These are phyloP conservation scores for Spondyliosoma cantharus DNA, from an alignment of 2,797 vertebrate genomes.

Conservation along the genomic window DNA sequence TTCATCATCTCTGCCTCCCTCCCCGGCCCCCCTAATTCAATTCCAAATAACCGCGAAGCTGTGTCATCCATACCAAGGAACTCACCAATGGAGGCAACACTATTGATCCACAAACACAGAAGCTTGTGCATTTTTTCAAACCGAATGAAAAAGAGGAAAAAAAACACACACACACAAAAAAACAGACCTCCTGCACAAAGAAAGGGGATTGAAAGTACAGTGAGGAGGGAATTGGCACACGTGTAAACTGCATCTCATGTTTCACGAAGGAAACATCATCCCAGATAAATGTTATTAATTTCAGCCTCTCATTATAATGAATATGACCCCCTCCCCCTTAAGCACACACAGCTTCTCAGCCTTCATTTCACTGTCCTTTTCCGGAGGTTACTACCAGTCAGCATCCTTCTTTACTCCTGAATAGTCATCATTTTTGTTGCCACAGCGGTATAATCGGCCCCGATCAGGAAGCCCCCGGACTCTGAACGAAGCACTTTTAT, in stretches of 20 bases:
- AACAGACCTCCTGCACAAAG: conserved; percentile 17
- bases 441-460: conserved; percentile 82
- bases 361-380: conserved; percentile 79
- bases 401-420: conserved; percentile 81
- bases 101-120: conserved; percentile 83
- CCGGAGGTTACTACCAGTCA: conserved; percentile 84
- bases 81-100: conserved; percentile 75
- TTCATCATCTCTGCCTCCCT: conserved; percentile 86
- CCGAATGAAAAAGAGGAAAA: conserved; percentile 23
- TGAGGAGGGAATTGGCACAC: conserved; percentile 15
- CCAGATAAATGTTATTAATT: conserved; percentile 78
- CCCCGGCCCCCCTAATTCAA: conserved; percentile 84
- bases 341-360: conserved; percentile 41
- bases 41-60: conserved; percentile 85
- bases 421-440: conserved; percentile 84
- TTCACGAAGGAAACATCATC: conserved; percentile 52
- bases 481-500: conserved; percentile 84
- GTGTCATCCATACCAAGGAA: conserved; percentile 85
- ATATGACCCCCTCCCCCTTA: conserved; percentile 16
- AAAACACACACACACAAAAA: background rate
- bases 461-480: conserved; percentile 81
- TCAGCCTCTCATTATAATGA: conserved; percentile 61
- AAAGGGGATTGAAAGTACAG: conserved; percentile 2
- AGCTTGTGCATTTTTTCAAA: conserved; percentile 64
- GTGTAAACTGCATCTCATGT: conserved; percentile 36